Base-by-base conservation (phyloP, 2,113 vertebrate genomes). In the Petaurus breviceps region DNA sequence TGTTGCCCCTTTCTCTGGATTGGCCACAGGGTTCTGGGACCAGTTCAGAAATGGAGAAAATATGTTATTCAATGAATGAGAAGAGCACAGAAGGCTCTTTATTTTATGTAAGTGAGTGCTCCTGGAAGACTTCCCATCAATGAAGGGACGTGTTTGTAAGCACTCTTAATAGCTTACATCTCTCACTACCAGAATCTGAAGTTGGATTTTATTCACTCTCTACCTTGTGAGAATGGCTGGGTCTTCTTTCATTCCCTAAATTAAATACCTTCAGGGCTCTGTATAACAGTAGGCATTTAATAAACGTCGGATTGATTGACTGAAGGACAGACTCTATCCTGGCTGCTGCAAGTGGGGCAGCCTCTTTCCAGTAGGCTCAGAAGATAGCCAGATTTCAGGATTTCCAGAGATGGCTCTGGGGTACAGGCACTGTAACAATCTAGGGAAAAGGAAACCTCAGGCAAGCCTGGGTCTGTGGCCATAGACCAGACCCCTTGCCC, bases 271-370 rank as follows among this genome's bases (percentile, higher is more conserved):
- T 23, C 68, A 84, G 68, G n/a, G 6, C 68, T 84, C 16, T 84
- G 19, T 84, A 43, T 84, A 84, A 23, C 1, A 84, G n/a, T 84
- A 43, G n/a, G 19, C 19, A 23, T 5, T 43, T 84, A 84, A 22
- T 84, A 84, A 84, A 84, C 7, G 1, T n/a, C 55, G 51, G 46
- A 94, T 96, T 89, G 49, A 91, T 96, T 77, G 51, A 91, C 94
- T 28, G 31, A 90, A 46, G 49, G 26, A 31, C 16, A 93, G 11
- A 3, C 84, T 89, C 89, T 92, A 5, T 49, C 51, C 91, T 54
- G 55, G 28, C 57, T 51, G 28, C 25, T 51, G 52, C 50, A 0
- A 28, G 57, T 89, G 43, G 53, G 37, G 37, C 0, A 31, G 3
- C 8, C 55, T 55, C 0, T 7, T 51, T 43, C 90, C 37, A 0